Evolutionary conservation across 2,888 invertebrate species (phyloP).

Genomic region (Andrena flavipes): DNA sequence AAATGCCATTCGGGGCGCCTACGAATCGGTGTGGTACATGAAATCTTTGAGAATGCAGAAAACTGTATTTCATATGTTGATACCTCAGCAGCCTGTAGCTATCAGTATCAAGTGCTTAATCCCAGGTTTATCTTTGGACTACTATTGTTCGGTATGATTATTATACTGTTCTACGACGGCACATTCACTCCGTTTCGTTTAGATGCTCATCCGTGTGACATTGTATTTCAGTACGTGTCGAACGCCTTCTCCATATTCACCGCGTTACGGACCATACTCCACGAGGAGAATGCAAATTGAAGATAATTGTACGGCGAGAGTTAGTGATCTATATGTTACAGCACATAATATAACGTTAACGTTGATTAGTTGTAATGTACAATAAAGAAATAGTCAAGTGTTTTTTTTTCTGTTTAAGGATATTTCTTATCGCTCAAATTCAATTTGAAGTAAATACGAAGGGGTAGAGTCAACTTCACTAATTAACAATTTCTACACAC

Average conservation of each 20-base stretch:
- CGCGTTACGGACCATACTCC: slow-evolving; percentile 42
- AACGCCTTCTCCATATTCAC: slow-evolving; percentile 66
- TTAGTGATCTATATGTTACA: no score
- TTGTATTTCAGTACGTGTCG: slow-evolving; percentile 63
- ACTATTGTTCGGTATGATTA: slow-evolving; percentile 54
- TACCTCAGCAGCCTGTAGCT: slow-evolving; percentile 59
- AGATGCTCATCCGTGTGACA: background rate
- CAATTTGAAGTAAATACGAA: no score
- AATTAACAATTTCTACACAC: no score
- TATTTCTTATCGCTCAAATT: no score
- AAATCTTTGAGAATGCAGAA: slow-evolving; percentile 34
- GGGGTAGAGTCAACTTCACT: no score
- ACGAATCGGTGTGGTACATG: slow-evolving; percentile 48
- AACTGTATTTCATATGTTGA: background rate
- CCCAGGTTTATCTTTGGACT: slow-evolving; percentile 61
- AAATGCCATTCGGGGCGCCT: slow-evolving; percentile 4
- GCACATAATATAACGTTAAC: no score
- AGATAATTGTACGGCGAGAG: no score
- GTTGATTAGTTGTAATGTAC: no score
- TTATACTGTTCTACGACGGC: background rate
- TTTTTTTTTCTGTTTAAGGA: no score
- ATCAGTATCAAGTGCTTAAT: slow-evolving; percentile 58
- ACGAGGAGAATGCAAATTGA: background rate
- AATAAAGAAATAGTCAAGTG: no score
- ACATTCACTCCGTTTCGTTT: background rate